phyloP scores from a whole-genome alignment of 2,113 vertebrate genomes.

The Amazona vittata region DNA sequence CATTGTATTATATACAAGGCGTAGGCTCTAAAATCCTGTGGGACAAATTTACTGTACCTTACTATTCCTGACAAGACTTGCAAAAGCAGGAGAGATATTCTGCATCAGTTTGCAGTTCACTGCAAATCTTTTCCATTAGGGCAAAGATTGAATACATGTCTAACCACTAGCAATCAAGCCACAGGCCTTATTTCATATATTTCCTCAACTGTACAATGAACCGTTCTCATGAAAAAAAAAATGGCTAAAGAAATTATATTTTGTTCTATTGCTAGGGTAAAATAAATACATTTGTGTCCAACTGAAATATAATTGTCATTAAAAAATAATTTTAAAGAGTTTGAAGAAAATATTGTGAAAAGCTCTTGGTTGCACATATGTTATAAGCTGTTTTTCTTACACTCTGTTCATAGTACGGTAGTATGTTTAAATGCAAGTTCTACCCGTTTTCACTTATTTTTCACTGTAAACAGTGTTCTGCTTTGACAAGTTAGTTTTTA shows the following conservation, averaged over 20 bases:
- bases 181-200: slow-evolving; percentile 98
- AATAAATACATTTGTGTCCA: slow-evolving; percentile 91
- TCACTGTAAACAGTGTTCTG: slow-evolving; percentile 82
- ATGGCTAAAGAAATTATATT: slow-evolving; percentile 99
- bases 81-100: slow-evolving; percentile 89
- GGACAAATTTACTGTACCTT: slow-evolving; percentile 88
- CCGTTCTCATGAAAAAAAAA: slow-evolving; percentile 88
- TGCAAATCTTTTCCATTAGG: slow-evolving; percentile 87
- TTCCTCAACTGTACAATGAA: slow-evolving; percentile 98
- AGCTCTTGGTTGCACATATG: slow-evolving; percentile 91
- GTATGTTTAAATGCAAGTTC: slow-evolving; percentile 82
- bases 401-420: slow-evolving; percentile 83
- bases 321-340: slow-evolving; percentile 89
- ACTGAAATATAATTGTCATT: slow-evolving; percentile 91
- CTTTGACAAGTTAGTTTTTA: slow-evolving; percentile 77
- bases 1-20: slow-evolving; percentile 95
- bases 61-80: slow-evolving; percentile 89
- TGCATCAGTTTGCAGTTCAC: slow-evolving; percentile 83
- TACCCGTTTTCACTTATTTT: slow-evolving; percentile 83
- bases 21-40: slow-evolving; percentile 87
- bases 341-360: slow-evolving; percentile 93
- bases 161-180: slow-evolving; percentile 99
- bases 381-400: slow-evolving; percentile 87
- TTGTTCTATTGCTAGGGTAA: slow-evolving; percentile 99
- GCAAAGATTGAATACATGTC: slow-evolving; percentile 91